A percentile compares a stretch with the other conserved stretches of the same genome.
Evolutionary conservation across 1,140 invertebrate species (phyloP).

Genomic region (Leptopilina clavipes): DNA sequence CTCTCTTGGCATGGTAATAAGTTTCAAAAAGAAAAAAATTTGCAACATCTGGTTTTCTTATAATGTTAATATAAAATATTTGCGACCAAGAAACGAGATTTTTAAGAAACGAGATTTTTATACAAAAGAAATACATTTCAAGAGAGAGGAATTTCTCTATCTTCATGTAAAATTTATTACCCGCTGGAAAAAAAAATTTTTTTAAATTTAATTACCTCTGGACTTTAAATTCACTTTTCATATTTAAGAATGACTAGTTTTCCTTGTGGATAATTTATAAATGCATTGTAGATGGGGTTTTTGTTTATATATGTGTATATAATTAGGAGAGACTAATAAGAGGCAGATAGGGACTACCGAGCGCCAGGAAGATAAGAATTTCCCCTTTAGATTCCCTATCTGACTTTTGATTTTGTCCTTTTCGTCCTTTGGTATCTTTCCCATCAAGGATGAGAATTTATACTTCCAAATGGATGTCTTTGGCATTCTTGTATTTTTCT

Average conservation of each 20-base stretch:
- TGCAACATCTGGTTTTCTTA: slow-evolving; percentile 25
- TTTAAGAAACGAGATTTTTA: no score
- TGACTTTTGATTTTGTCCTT: slow-evolving; percentile 14
- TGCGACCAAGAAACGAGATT: no score
- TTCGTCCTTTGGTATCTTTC: not conserved
- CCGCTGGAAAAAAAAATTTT: no score
- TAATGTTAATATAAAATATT: not conserved
- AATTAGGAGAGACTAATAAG: no score
- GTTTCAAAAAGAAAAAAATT: not conserved
- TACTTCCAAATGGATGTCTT: slow-evolving; percentile 33
- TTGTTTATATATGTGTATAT: no score
- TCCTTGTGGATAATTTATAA: not conserved
- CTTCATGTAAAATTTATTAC: no score
- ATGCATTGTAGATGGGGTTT: not conserved
- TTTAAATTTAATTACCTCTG: no score
- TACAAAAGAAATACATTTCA: no score
- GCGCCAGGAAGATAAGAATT: not conserved
- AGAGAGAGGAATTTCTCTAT: no score
- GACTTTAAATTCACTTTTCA: no score
- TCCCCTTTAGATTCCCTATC: slow-evolving; percentile 10
- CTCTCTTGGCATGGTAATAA: not conserved
- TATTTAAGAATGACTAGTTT: not conserved
- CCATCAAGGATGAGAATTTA: slow-evolving; percentile 30
- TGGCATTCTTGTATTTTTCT: not conserved
- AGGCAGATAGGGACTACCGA: not conserved